Percentiles rank a stretch among this genome's conserved stretches.
These are phyloP conservation scores for Cataglyphis livida DNA, from an alignment of 2,888 invertebrate genomes.

Conservation along the genomic window DNA sequence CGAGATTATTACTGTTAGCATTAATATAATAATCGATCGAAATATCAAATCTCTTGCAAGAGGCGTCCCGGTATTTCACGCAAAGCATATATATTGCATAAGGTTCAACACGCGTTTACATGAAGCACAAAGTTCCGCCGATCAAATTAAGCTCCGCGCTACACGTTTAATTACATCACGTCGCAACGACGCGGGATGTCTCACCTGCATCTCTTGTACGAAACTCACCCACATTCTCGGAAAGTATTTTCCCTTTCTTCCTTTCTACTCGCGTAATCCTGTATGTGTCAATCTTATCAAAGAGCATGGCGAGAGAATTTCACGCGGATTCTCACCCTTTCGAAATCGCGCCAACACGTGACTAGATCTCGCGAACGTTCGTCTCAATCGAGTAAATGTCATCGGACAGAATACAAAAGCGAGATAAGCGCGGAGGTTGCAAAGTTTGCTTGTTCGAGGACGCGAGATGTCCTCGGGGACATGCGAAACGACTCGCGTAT, in stretches of 20 bases:
- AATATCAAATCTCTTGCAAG: slow-evolving; percentile 29
- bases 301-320: background rate
- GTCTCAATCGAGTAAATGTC: slow-evolving; percentile 27
- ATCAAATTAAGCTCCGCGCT: slow-evolving; percentile 44
- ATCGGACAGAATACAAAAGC: background rate
- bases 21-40: slow-evolving; percentile 36
- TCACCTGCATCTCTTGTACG: background rate
- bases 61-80: slow-evolving; percentile 23
- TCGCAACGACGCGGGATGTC: slow-evolving; percentile 3
- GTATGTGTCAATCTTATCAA: background rate
- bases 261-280: background rate
- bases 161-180: slow-evolving; percentile 47
- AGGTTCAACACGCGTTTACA: background rate
- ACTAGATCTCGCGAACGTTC: slow-evolving; percentile 10
- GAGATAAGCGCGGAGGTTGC: slow-evolving; percentile 9
- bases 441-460: slow-evolving; percentile 23
- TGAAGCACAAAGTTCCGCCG: slow-evolving; percentile 37
- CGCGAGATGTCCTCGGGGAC: slow-evolving; percentile 1
- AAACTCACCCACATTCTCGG: slow-evolving; percentile 5
- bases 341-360: slow-evolving; percentile 1
- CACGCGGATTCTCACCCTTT: background rate
- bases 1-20: slow-evolving; percentile 14
- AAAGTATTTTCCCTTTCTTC: slow-evolving; percentile 3
- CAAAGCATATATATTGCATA: slow-evolving; percentile 42
- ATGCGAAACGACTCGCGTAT: slow-evolving; percentile 27